Evolutionary conservation across 1,140 invertebrate genomes (phyloP).

Genomic region (Dreissena rostriformis): DNA sequence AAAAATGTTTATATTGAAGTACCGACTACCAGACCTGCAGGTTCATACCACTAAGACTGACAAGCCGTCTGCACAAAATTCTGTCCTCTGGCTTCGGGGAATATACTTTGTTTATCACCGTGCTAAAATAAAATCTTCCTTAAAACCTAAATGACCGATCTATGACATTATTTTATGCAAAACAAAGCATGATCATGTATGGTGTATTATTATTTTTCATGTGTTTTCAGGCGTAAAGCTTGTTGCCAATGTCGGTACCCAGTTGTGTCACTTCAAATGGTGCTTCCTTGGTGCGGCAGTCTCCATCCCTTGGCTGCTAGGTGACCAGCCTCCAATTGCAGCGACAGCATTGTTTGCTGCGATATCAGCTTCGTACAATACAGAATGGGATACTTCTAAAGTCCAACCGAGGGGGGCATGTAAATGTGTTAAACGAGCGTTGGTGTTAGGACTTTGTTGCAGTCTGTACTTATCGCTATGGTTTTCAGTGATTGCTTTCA

Average conservation of each 20-base stretch:
- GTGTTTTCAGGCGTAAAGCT: constrained; percentile 90
- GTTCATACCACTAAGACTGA: no score
- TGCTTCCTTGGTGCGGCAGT: constrained; percentile 86
- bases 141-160: not conserved
- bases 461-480: constrained; percentile 89
- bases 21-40: no score
- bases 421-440: constrained; percentile 80
- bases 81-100: no score
- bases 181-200: not conserved
- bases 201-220: constrained; percentile 50
- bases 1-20: no score
- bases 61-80: no score
- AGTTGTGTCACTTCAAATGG: constrained; percentile 86
- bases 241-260: constrained; percentile 94
- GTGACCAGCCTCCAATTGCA: constrained; percentile 81
- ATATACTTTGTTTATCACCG: no score
- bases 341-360: constrained; percentile 60
- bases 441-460: constrained; percentile 84
- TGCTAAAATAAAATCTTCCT: not conserved
- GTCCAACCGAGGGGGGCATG: constrained; percentile 82
- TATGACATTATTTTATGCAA: not conserved
- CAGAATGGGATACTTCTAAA: constrained; percentile 71
- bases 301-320: constrained; percentile 84
- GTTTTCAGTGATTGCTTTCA: constrained; percentile 93
- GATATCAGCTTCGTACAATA: constrained; percentile 48